Evolutionary conservation across 2,797 vertebrate genomes (phyloP).

Genomic region (Bovichtus variegatus): DNA sequence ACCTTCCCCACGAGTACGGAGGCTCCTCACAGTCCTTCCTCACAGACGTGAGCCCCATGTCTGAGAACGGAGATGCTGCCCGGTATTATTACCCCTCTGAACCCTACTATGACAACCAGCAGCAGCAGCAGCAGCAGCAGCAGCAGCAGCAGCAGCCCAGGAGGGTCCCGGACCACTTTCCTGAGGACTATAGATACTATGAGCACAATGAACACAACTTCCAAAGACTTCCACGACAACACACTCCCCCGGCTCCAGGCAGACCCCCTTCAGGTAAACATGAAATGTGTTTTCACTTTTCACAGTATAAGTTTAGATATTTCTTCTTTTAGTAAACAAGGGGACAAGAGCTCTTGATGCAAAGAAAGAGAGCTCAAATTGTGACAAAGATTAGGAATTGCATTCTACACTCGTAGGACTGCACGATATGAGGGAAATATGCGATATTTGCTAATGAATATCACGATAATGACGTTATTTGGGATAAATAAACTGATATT

Average conservation of each 20-base stretch:
- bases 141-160: conserved; percentile 79
- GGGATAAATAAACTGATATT: too few species aligned
- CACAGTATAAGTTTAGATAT: background rate
- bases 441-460: too few species aligned
- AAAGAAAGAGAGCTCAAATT: background rate
- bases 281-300: background rate
- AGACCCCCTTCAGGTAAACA: conserved; percentile 90
- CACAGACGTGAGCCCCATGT: conserved; percentile 85
- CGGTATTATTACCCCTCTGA: conserved; percentile 90
- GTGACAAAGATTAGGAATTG: background rate
- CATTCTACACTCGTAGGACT: background rate
- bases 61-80: conserved; percentile 92
- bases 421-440: too few species aligned
- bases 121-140: conserved; percentile 76
- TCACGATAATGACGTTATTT: too few species aligned
- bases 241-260: conserved; percentile 89
- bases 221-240: conserved; percentile 87
- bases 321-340: background rate
- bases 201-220: conserved; percentile 91
- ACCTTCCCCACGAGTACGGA: conserved; percentile 91
- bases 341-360: too few species aligned
- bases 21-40: conserved; percentile 93
- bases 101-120: conserved; percentile 90
- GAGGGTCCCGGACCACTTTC: conserved; percentile 87
- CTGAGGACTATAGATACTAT: conserved; percentile 94